phyloP scores from a whole-genome alignment of 2,797 vertebrate genomes.

The Macroramphosus scolopax region DNA sequence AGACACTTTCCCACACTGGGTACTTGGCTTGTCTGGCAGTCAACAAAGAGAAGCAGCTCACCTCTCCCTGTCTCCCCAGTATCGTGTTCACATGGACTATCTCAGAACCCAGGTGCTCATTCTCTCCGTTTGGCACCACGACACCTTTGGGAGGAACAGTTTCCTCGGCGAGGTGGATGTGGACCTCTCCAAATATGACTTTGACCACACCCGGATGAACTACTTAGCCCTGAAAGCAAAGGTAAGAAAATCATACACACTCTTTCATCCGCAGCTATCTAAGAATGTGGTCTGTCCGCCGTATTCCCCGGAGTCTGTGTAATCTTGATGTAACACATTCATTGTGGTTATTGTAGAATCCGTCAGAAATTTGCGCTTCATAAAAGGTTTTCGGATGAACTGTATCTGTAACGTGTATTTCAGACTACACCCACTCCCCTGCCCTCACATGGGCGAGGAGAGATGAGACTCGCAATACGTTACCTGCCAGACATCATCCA shows the following conservation, averaged over 20 bases:
- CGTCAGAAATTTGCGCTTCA: too few relatives aligned
- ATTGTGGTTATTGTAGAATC: not conserved
- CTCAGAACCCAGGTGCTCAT: slow-evolving; percentile 87
- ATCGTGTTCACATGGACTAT: slow-evolving; percentile 86
- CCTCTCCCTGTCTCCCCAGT: slow-evolving; percentile 73
- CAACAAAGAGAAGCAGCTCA: slow-evolving; percentile 32
- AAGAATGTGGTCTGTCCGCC: slow-evolving; percentile 8
- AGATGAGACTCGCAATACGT: slow-evolving; percentile 89
- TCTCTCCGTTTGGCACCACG: slow-evolving; percentile 95
- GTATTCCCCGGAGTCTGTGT: slow-evolving; percentile 7
- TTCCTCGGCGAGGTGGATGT: slow-evolving; percentile 96
- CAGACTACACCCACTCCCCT: slow-evolving; percentile 76
- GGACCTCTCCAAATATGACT: slow-evolving; percentile 91
- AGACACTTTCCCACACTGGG: slow-evolving; percentile 32
- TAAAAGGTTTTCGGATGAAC: too few relatives aligned
- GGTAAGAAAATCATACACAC: slow-evolving; percentile 77
- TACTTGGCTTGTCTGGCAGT: not conserved
- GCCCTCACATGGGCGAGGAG: slow-evolving; percentile 81
- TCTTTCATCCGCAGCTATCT: slow-evolving; percentile 19
- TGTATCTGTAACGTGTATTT: slow-evolving; percentile 18
- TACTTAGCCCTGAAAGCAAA: slow-evolving; percentile 87
- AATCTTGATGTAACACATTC: slow-evolving; percentile 29
- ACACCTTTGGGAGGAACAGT: slow-evolving; percentile 93
- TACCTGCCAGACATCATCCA: slow-evolving; percentile 85
- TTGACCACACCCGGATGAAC: slow-evolving; percentile 86